Evolutionary conservation across 2,797 vertebrate species (phyloP).

Genomic region (Moxostoma hubbsi): DNA sequence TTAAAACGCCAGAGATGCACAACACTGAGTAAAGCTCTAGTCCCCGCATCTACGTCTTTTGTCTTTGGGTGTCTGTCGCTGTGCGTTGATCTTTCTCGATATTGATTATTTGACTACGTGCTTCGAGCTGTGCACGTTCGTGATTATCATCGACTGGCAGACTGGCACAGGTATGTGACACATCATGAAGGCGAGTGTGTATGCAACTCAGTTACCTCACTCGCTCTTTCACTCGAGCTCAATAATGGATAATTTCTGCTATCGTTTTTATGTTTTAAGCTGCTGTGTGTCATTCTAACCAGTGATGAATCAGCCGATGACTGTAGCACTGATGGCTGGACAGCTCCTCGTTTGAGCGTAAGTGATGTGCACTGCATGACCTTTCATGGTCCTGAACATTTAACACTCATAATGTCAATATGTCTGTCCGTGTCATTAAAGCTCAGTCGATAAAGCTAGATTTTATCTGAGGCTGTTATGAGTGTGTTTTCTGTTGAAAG

Average conservation of each 20-base stretch:
- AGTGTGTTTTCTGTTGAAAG: background rate
- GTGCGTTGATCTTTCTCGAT: background rate
- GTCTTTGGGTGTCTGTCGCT: slow-evolving; percentile 8
- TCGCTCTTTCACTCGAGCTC: background rate
- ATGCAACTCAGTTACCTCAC: slow-evolving; percentile 5
- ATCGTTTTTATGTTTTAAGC: background rate
- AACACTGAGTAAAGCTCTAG: slow-evolving; percentile 65
- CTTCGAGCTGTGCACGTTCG: slow-evolving; percentile 7
- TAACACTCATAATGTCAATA: slow-evolving; percentile 1
- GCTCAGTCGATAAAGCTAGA: background rate
- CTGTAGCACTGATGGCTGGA: slow-evolving; percentile 53
- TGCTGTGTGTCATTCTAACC: background rate
- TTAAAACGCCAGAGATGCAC: slow-evolving; percentile 67
- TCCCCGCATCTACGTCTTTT: slow-evolving; percentile 42
- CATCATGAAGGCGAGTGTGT: slow-evolving; percentile 23
- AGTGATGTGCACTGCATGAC: slow-evolving; percentile 31
- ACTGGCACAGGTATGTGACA: slow-evolving; percentile 41
- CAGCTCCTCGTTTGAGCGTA: slow-evolving; percentile 43
- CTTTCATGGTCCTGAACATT: slow-evolving; percentile 19
- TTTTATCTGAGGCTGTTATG: background rate
- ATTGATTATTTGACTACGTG: background rate
- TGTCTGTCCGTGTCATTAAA: slow-evolving; percentile 3
- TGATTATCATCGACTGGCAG: background rate
- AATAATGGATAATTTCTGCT: background rate
- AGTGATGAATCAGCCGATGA: slow-evolving; percentile 10